Evolutionary conservation across 2,113 vertebrate species (phyloP).

Genomic region (Riparia riparia): DNA sequence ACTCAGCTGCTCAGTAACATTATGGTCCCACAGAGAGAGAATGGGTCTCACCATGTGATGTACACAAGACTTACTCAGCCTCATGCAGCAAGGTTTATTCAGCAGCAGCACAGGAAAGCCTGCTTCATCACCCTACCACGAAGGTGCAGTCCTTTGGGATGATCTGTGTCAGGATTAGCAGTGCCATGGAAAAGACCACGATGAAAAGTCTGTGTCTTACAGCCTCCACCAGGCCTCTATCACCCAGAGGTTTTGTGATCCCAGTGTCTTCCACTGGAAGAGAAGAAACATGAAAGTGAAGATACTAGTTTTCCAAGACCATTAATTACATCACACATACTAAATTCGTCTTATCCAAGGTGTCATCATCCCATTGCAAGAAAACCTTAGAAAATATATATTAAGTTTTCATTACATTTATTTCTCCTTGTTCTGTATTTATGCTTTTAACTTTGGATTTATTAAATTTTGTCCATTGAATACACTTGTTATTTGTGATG

Average conservation of each 20-base stretch:
- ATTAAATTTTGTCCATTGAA: not conserved
- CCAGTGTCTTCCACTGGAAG: not conserved
- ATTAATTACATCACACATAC: not conserved
- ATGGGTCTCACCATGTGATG: not conserved
- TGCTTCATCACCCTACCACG: not conserved
- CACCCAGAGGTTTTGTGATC: not conserved
- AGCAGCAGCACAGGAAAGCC: not conserved
- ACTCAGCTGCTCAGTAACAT: not conserved
- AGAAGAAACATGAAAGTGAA: not conserved
- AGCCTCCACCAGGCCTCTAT: not conserved
- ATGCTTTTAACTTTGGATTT: not conserved
- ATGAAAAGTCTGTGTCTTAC: not conserved
- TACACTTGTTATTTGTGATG: not conserved
- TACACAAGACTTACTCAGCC: not conserved
- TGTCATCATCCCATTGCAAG: not conserved
- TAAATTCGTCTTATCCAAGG: not conserved
- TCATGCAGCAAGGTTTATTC: not conserved
- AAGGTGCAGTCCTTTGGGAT: not conserved
- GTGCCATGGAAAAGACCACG: not conserved
- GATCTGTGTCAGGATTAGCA: not conserved
- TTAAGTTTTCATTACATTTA: not conserved
- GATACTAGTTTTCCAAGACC: not conserved
- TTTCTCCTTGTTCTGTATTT: not conserved
- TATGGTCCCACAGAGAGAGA: not conserved
- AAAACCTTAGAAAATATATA: not conserved